Evolutionary conservation across 1,140 invertebrate species (phyloP).

Genomic region (Bombus balteatus): DNA sequence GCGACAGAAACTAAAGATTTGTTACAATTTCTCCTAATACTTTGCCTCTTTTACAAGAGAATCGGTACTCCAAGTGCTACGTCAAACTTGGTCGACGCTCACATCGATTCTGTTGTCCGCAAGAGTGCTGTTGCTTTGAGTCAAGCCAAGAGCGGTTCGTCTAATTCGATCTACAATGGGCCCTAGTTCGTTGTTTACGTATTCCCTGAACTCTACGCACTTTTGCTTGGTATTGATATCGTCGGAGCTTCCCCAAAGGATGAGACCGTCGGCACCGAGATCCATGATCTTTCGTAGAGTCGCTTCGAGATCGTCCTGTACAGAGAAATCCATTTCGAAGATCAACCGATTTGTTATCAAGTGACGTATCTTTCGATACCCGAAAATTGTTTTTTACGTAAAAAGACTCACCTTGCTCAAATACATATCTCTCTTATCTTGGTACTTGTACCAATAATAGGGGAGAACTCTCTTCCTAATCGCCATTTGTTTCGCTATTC

Average conservation of each 20-base stretch:
- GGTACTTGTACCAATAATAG: constrained; percentile 89
- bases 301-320: constrained; percentile 84
- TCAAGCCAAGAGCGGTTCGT: background rate
- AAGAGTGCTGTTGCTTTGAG: too few relatives aligned
- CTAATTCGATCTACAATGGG: constrained; percentile 72
- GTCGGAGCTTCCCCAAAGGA: constrained; percentile 89
- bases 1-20: background rate
- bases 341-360: background rate
- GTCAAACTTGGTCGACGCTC: constrained; percentile 32
- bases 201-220: constrained; percentile 84
- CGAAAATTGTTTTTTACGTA: background rate
- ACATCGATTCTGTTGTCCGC: background rate
- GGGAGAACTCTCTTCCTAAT: constrained; percentile 81
- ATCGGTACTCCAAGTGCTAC: background rate
- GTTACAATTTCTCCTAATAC: background rate
- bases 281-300: constrained; percentile 83
- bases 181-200: constrained; percentile 85
- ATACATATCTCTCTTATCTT: constrained; percentile 83
- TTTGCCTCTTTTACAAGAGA: background rate
- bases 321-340: constrained; percentile 38
- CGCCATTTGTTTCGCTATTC: constrained; percentile 80
- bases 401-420: constrained; percentile 82
- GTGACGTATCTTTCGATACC: background rate
- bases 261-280: constrained; percentile 84
- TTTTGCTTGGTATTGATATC: constrained; percentile 87